Conservation (phyloP, 35 echinoderm and acorn worm genomes). For the Apostichopus parvimensis region DNA sequence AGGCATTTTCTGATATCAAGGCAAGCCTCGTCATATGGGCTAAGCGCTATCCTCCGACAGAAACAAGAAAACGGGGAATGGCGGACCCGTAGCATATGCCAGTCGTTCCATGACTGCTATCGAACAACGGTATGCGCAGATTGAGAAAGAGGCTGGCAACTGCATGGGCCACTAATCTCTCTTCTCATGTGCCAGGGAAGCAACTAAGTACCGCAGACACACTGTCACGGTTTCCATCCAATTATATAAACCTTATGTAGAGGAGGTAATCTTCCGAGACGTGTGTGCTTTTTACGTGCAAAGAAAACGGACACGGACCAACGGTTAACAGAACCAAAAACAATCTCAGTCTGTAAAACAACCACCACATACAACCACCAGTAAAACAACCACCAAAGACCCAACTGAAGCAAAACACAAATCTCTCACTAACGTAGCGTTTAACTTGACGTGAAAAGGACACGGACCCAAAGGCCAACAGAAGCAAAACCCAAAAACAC, state of each 20-base stretch:
- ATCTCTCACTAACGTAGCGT: no score
- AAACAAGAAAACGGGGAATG: conserved; percentile 54
- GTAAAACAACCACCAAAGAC: no score
- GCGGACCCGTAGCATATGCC: conserved; percentile 61
- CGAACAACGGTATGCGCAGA: conserved; percentile 66
- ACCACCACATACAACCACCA: no score
- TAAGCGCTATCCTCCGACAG: conserved; percentile 60
- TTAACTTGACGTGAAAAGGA: no score
- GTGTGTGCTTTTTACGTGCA: no score
- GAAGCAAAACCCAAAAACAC: no score
- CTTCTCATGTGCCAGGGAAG: conserved; percentile 56
- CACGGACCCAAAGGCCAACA: no score
- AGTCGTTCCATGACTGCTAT: conserved; percentile 53
- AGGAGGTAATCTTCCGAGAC: background rate
- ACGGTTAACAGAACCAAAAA: no score
- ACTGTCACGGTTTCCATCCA: conserved; percentile 34
- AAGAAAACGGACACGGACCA: no score
- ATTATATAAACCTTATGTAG: background rate
- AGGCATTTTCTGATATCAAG: conserved; percentile 64
- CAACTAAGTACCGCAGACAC: conserved; percentile 55
- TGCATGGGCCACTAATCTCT: conserved; percentile 65
- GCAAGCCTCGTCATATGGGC: conserved; percentile 53
- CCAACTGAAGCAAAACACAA: no score
- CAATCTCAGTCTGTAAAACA: no score
- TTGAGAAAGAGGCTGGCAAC: conserved; percentile 69